Base-by-base conservation (phyloP, 1,140 invertebrate genomes). In the Mylabris phalerata region DNA sequence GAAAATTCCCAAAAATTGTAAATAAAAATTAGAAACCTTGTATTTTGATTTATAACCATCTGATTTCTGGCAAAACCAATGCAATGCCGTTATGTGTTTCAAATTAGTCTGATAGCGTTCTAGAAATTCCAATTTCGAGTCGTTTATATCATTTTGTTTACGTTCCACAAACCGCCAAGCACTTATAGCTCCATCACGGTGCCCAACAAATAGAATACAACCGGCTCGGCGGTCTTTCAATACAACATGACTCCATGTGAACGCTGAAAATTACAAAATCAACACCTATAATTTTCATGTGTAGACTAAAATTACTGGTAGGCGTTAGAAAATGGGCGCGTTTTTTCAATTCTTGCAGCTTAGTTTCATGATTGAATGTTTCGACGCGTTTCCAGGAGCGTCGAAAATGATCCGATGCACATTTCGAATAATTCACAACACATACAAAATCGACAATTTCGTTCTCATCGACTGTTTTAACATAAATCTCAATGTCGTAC, bases 171-270 rank as follows among this genome's bases (percentile, higher is more conserved):
- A 45, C 47, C 45, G 45, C 57, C 57, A 59, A 27, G 41, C 46
- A 25, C 48, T 48, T 4, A 59, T 48, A 5, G 40, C 9, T 10
- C 57, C 57, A 42, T 48, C 48, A 41, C 19, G 19, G 27, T 52
- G 50, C 4, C 57, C 57, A 24, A 54, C 46, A 54, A 54, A 41
- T 27, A 59, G 52, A 48, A 47, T 41, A 48, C 46, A 59, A 51
- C 25, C 44, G 11, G 41, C 27, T 39, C 50, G 40, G 19, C 48
- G 50, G 11, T 48, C 41, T 26, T 51, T 50, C 25, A 50, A 7
- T 44, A 51, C 46, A 26, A 58, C 48, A 44, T 59, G 50, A 48
- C 50, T 59, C 57, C 57, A 59, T 59, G 57, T 46, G 13, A 52
- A 50, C 41, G 32, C 57, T 59, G 32, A 2, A 58, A 58, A 46